Evolutionary conservation across 2,113 vertebrate genomes (phyloP), one percentile per base, ranked within the genome.

Genomic region (Myiozetetes cayanensis): DNA sequence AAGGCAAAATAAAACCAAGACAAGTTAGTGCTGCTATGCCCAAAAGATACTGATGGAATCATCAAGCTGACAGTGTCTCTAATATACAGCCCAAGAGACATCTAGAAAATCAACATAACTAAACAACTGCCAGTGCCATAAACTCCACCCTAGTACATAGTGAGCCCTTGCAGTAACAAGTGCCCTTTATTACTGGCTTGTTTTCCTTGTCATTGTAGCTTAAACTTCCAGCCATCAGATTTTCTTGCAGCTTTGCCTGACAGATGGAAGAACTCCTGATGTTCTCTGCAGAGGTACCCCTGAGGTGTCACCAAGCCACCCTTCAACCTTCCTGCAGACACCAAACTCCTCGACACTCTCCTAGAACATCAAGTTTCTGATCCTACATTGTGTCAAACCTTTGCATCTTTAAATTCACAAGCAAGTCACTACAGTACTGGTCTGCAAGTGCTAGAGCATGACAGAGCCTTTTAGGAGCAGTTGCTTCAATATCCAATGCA

Each of bases 1-100:
- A 44, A 50, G 6, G 30, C 28, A 70, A 91, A 87, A 93, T 12
- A 46, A n/a, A 85, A 31, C 25, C 68, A 19, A 56, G 79, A 27
- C 0, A 0, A 27, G 13, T 71, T n/a, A n/a, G 55, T 30, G 13
- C 17, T 43, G 3, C 16, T n/a, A 55, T 3, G 7, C 12, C 46
- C 52, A 49, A 62, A 49, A 77, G 41, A 18, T 16, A 31, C 19
- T 53, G 39, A 22, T 70, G 30, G 22, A 76, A 75, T 49, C 33
- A 50, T 52, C 59, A 77, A 15, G 24, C 11, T 56, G 59, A 68
- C 25, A 44, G 13, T 19, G 9, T 59, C 74, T 67, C 21, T 33
- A 43, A 21, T 8, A 43, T 0, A 31, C 8, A 77, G 25, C 3
- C 0, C 10, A 47, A 25, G 17, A 76, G 30, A 73, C 53, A 65